A percentile compares a stretch with the other conserved stretches of the same genome.
phyloP scores from a whole-genome alignment of 1,140 invertebrate genomes.

The Euura lappo region DNA sequence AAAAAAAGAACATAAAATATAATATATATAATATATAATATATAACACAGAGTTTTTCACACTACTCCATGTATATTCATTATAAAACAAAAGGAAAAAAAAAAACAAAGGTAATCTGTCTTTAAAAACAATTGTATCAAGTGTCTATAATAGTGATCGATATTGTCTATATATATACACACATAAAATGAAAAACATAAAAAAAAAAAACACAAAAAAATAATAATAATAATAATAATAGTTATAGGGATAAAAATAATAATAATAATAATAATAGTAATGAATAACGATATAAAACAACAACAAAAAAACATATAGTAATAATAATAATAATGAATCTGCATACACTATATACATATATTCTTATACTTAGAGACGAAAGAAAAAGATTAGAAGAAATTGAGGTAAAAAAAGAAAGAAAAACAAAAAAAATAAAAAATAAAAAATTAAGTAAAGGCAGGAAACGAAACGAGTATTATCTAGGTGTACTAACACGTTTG shows the following conservation, averaged over 20 bases:
- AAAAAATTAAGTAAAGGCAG: constrained; percentile 1
- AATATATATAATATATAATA: background rate
- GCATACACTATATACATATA: constrained; percentile 39
- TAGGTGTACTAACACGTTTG: background rate
- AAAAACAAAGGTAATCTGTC: constrained; percentile 48
- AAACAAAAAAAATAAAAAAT: constrained; percentile 21
- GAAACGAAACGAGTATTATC: constrained; percentile 3
- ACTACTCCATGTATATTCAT: background rate
- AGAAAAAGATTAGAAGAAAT: constrained; percentile 3
- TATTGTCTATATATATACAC: constrained; percentile 45
- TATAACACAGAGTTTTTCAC: background rate
- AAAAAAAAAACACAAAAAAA: constrained; percentile 50
- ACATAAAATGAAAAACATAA: constrained; percentile 40
- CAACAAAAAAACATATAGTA: constrained; percentile 31
- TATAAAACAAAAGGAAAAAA: constrained; percentile 39
- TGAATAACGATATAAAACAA: constrained; percentile 3
- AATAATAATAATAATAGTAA: constrained; percentile 40
- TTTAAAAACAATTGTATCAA: constrained; percentile 51
- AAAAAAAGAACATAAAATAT: constrained; percentile 15
- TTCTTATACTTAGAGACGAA: constrained; percentile 49
- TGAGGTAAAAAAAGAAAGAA: constrained; percentile 19
- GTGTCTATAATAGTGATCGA: constrained; percentile 58
- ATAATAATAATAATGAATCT: constrained; percentile 44
- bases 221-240: constrained; percentile 24
- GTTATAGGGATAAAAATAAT: background rate